These are phyloP conservation scores for Aphidius ervi DNA, from an alignment of 1,140 invertebrate species.

Conservation along the genomic window DNA sequence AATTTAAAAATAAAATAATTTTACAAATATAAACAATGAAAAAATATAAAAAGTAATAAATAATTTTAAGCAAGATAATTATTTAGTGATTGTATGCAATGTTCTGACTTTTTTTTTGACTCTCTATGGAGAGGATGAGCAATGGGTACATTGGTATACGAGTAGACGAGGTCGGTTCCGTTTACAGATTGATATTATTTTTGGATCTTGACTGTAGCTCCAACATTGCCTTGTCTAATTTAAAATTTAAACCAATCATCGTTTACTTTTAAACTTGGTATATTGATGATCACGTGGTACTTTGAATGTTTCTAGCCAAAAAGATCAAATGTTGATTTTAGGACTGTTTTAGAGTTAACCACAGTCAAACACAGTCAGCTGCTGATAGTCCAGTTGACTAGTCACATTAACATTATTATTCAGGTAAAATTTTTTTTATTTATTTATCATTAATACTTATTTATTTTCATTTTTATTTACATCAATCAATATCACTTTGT, in stretches of 20 bases:
- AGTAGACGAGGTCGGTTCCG: conserved; percentile 36
- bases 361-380: conserved; percentile 53
- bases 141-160: conserved; percentile 1
- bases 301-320: conserved; percentile 6
- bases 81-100: not conserved
- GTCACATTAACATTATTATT: conserved; percentile 40
- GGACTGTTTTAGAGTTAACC: conserved; percentile 31
- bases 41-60: too few species aligned
- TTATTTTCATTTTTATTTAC: too few species aligned
- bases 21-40: too few species aligned
- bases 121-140: conserved; percentile 10
- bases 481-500: too few species aligned
- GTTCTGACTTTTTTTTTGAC: conserved; percentile 12
- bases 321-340: conserved; percentile 22
- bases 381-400: conserved; percentile 54
- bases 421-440: conserved; percentile 39
- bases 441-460: not conserved
- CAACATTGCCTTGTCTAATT: conserved; percentile 28
- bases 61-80: too few species aligned
- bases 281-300: conserved; percentile 27
- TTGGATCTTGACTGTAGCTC: conserved; percentile 38
- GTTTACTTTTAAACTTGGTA: not conserved
- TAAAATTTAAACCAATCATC: conserved; percentile 46
- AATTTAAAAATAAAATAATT: too few species aligned
- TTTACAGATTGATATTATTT: conserved; percentile 53